These are phyloP conservation scores for Panthera leo DNA, from an alignment of 2,113 vertebrate species.

Conservation along the genomic window DNA sequence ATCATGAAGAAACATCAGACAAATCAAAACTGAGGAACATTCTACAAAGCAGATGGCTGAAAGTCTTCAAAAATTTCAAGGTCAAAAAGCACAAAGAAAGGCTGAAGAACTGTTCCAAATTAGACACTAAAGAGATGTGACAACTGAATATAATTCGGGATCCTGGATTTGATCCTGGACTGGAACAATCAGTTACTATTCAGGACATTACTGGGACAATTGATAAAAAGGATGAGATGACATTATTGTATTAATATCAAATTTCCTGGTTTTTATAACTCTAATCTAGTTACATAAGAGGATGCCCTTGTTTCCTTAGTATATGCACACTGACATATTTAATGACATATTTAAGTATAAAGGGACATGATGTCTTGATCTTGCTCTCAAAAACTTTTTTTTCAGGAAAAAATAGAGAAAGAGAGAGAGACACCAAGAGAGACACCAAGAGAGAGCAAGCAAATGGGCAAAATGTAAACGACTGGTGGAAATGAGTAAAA, in stretches of 20 bases:
- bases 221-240: constrained; percentile 56
- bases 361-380: background rate
- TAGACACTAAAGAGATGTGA: constrained; percentile 58
- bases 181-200: constrained; percentile 34
- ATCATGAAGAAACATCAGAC: constrained; percentile 59
- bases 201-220: constrained; percentile 16
- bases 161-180: constrained; percentile 36
- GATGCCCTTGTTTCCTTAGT: background rate
- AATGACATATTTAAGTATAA: background rate
- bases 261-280: constrained; percentile 40
- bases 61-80: constrained; percentile 62
- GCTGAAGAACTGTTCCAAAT: constrained; percentile 41
- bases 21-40: constrained; percentile 59
- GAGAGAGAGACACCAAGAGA: background rate
- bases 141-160: constrained; percentile 25
- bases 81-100: constrained; percentile 54
- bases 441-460: background rate
- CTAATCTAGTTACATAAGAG: constrained; percentile 30
- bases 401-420: background rate
- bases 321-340: background rate
- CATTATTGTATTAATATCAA: constrained; percentile 44
- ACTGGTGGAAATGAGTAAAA: background rate
- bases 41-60: constrained; percentile 49
- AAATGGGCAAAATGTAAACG: background rate
- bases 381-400: background rate